A percentile compares a stretch with the other conserved stretches of the same genome.
phyloP scores from a whole-genome alignment of 2,113 vertebrate species.

The Aegithalos caudatus region DNA sequence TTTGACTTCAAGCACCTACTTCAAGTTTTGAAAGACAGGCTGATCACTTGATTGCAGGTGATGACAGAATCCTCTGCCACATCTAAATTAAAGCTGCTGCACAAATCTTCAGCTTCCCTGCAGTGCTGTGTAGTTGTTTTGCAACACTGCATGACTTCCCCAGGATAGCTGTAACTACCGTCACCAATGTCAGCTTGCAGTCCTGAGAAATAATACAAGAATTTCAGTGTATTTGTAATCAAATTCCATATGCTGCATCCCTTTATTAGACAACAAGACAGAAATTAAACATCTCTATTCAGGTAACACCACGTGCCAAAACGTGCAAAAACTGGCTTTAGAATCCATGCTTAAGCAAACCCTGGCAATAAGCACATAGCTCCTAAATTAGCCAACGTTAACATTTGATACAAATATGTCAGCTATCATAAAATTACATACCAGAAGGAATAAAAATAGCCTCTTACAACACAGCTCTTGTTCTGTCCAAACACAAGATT shows the following conservation, averaged over 20 bases:
- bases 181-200: not conserved
- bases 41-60: not conserved
- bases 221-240: not conserved
- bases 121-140: not conserved
- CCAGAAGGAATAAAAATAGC: slow-evolving; percentile 14
- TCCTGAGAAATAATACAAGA: not conserved
- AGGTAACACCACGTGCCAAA: not conserved
- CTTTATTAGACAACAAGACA: not conserved
- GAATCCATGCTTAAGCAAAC: not conserved
- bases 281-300: not conserved
- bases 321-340: not conserved
- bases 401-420: not conserved
- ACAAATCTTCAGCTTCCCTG: not conserved
- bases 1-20: not conserved
- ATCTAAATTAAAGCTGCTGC: not conserved
- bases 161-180: not conserved
- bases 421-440: not conserved
- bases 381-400: not conserved
- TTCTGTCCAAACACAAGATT: not conserved
- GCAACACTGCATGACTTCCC: not conserved
- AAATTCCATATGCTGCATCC: not conserved
- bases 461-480: not conserved
- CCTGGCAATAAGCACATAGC: not conserved
- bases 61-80: not conserved
- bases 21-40: not conserved